phyloP scores from a whole-genome alignment of 1,140 invertebrate genomes.

The Marisa cornuarietis region DNA sequence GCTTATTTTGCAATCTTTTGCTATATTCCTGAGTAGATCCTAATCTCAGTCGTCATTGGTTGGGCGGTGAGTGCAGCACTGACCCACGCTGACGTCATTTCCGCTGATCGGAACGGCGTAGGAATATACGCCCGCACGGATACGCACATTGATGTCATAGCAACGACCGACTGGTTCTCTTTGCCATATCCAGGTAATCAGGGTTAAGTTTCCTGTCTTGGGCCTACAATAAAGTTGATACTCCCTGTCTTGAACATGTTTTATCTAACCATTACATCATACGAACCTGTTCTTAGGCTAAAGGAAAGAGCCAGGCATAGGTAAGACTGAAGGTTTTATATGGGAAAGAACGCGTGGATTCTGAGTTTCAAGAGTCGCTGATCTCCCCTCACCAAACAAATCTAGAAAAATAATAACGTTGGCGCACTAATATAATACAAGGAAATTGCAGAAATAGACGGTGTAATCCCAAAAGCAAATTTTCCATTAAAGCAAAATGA shows the following conservation, averaged over 20 bases:
- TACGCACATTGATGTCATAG: conserved; percentile 36
- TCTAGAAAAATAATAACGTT: neutral
- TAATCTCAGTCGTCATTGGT: conserved; percentile 50
- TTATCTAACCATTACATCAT: neutral
- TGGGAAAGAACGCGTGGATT: too few species aligned
- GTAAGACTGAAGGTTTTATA: neutral
- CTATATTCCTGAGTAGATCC: conserved; percentile 32
- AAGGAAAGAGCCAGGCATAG: neutral
- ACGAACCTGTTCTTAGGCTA: neutral
- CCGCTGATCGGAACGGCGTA: conserved; percentile 31
- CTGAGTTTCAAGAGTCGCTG: too few species aligned
- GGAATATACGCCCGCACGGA: conserved; percentile 50
- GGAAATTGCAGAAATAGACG: neutral
- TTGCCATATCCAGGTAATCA: conserved; percentile 52
- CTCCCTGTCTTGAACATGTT: neutral
- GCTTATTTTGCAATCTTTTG: neutral
- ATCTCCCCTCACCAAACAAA: too few species aligned
- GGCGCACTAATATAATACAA: neutral
- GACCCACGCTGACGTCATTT: conserved; percentile 38
- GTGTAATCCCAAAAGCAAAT: neutral
- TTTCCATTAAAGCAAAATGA: too few species aligned
- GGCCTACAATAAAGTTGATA: too few species aligned
- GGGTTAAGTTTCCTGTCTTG: neutral
- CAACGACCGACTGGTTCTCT: conserved; percentile 46
- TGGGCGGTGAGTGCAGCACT: conserved; percentile 49